Evolutionary conservation across 2,888 invertebrate genomes (phyloP), one percentile per base, ranked within the genome.

Genomic region (Ophion ellenae): DNA sequence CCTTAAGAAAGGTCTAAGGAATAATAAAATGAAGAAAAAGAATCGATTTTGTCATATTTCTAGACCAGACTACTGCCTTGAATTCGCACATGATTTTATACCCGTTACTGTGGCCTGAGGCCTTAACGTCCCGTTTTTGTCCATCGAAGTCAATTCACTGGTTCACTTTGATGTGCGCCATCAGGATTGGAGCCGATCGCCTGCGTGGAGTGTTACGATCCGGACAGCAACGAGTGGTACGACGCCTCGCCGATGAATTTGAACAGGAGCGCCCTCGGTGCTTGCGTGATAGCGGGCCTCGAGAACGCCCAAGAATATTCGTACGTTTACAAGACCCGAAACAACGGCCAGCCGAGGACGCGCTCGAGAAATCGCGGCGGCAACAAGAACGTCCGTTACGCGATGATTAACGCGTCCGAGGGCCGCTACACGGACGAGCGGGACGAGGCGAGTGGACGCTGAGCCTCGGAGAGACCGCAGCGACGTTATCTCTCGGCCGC

Each of bases 191-290:
- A 96, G 10, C 97, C 97, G 0, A 96, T 97, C 71, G 95, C 96
- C 32, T 96, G 95, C 91, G 97, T 97, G 86, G 98, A 98, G 93
- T 97, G 96, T 91, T 98, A 97, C 93, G 97, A 97, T 90, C 95
- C 95, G 0, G 95, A 95, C 80, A 95, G 95, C 0, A 95, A 96
- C 90, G 95, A 95, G 91, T 97, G 97, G 97, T 95, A 95, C 93
- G 95, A 95, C 89, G 97, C 96, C 0, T 96, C 97, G 0, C 96
- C 97, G 11, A 97, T 98, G 97, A 97, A 97, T 92, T 94, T 97
- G 59, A 97, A 97, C 93, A 95, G 98, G 24, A 97, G 97, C 80
- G 98, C 97, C 0, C 94, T 98, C 45, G 96, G 97, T 90, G 97
- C 97, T 2, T 97, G 97, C 93, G 97, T 97, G 0, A 94, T 98